Percentiles rank a stretch among this genome's conserved stretches.
Conservation (phyloP, 2,113 vertebrate species). For the Ondatra zibethicus region DNA sequence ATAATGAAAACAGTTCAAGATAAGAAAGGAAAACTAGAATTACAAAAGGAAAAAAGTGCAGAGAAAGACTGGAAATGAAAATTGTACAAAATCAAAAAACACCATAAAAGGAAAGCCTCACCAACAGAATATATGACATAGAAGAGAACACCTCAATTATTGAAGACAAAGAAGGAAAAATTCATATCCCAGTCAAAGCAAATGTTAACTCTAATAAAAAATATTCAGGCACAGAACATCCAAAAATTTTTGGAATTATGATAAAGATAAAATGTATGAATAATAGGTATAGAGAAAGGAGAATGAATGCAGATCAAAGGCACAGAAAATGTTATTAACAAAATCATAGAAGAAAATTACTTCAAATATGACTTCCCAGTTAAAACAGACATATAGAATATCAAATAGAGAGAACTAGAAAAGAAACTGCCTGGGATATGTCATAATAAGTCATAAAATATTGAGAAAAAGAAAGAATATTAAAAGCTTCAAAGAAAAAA, state of each 20-base stretch:
- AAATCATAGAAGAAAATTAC: no score
- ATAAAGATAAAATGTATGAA: neutral
- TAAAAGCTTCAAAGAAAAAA: neutral
- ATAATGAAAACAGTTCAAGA: neutral
- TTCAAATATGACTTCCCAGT: no score
- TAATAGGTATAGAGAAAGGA: neutral
- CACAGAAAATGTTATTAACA: neutral
- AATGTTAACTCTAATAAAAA: neutral
- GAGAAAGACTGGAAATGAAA: no score
- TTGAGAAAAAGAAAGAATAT: no score
- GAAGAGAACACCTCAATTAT: neutral
- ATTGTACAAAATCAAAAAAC: neutral
- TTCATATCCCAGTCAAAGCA: neutral
- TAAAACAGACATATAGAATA: no score
- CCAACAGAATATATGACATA: neutral
- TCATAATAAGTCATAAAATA: no score
- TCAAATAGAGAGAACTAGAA: no score
- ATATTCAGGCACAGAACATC: rapidly evolving
- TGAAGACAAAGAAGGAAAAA: neutral
- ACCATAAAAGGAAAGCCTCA: neutral
- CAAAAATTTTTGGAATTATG: neutral
- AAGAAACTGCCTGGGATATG: no score
- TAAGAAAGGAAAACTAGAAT: neutral
- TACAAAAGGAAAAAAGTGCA: no score
- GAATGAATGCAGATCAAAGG: neutral